These are phyloP conservation scores for Orbicella faveolata DNA, from an alignment of 64 coral and sea anemone genomes.

Conservation along the genomic window DNA sequence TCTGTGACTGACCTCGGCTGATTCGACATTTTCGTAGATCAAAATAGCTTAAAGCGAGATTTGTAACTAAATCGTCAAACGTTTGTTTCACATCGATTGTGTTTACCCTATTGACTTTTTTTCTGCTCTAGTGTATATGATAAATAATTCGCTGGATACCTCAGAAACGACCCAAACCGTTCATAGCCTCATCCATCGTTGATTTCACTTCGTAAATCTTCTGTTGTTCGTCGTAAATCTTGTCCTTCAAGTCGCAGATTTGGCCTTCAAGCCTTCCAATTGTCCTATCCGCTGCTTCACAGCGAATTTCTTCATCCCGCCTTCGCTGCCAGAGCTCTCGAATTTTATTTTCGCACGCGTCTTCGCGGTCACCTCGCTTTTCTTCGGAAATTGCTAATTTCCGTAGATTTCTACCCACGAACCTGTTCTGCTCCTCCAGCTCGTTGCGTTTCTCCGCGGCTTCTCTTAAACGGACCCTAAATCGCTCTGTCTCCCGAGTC, in stretches of 20 bases:
- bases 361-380: slow-evolving; percentile 52
- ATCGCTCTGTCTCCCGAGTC: slow-evolving; percentile 11
- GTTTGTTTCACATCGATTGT: neutral
- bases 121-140: neutral
- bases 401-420: slow-evolving; percentile 45
- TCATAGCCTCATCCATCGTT: slow-evolving; percentile 15
- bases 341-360: slow-evolving; percentile 15
- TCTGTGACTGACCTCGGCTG: neutral
- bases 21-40: neutral
- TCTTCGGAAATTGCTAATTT: slow-evolving; percentile 56
- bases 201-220: slow-evolving; percentile 16
- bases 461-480: neutral
- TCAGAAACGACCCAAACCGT: slow-evolving; percentile 14
- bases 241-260: neutral
- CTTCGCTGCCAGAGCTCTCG: slow-evolving; percentile 26
- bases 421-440: slow-evolving; percentile 43
- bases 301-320: slow-evolving; percentile 26
- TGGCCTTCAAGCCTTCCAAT: slow-evolving; percentile 9
- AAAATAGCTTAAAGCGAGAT: neutral
- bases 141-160: neutral
- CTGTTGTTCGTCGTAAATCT: slow-evolving; percentile 19
- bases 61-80: neutral
- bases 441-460: neutral
- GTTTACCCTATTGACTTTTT: slow-evolving; percentile 7
- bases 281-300: slow-evolving; percentile 36